Evolutionary conservation across 2,797 vertebrate species (phyloP).

Genomic region (Mareca strepera): DNA sequence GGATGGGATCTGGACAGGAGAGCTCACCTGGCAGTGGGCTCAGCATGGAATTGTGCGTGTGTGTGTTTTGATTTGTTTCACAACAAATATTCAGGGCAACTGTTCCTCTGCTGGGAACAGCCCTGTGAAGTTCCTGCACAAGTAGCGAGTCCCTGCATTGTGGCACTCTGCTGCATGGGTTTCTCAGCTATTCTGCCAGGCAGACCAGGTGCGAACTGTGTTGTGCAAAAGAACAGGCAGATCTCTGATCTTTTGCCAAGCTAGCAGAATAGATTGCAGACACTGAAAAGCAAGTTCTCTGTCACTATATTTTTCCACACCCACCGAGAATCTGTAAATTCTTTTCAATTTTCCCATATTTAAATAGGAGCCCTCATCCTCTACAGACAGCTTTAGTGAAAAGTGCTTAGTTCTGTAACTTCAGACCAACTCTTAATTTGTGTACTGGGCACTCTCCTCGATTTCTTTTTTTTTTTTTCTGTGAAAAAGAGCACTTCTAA

Average conservation of each 20-base stretch:
- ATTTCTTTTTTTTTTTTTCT: neutral
- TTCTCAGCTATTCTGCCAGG: neutral
- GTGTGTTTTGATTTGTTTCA: neutral
- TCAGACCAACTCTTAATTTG: neutral
- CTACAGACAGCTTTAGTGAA: neutral
- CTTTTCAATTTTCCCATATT: neutral
- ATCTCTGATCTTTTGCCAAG: neutral
- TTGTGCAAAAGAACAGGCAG: neutral
- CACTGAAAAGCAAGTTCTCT: neutral
- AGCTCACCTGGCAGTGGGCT: neutral
- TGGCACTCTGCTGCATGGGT: fast-evolving
- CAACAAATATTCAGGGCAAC: fast-evolving
- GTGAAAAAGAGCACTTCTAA: neutral
- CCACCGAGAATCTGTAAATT: neutral
- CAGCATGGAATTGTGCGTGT: neutral
- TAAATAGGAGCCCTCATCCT: neutral
- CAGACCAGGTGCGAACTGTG: fast-evolving
- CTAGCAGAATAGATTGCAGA: neutral
- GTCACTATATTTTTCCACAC: neutral
- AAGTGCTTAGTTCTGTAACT: neutral
- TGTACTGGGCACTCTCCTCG: neutral
- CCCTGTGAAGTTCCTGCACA: neutral
- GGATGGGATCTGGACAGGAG: neutral
- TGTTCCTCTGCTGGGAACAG: neutral
- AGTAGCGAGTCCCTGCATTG: fast-evolving